Evolutionary conservation across 1,140 invertebrate genomes (phyloP).

Genomic region (Bombyx mori): DNA sequence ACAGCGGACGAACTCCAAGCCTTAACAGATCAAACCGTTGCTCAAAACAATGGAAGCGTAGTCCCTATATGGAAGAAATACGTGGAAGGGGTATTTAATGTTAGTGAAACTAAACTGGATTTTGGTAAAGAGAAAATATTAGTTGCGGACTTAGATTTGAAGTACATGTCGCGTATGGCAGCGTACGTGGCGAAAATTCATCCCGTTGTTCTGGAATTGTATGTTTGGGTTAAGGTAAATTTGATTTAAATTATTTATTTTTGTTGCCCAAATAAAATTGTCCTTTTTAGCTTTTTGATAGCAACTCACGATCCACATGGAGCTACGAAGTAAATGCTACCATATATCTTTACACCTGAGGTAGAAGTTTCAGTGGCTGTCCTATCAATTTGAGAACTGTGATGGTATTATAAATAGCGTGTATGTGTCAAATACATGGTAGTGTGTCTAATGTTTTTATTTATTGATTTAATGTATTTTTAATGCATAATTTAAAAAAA

Average conservation of each 20-base stretch:
- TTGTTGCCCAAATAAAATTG: no score
- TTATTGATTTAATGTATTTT: no score
- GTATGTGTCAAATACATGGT: no score
- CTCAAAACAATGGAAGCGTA: slow-evolving; percentile 62
- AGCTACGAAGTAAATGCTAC: no score
- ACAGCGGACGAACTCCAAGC: slow-evolving; percentile 74
- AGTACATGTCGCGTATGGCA: slow-evolving; percentile 74
- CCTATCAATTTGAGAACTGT: no score
- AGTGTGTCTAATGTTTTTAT: no score
- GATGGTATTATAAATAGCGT: no score
- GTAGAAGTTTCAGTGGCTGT: no score
- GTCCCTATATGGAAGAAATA: slow-evolving; percentile 75
- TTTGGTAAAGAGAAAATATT: slow-evolving; percentile 72
- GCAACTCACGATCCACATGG: no score
- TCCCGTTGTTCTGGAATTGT: slow-evolving; percentile 74
- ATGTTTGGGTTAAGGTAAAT: slow-evolving; percentile 77
- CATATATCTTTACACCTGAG: no score
- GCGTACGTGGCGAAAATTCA: slow-evolving; percentile 71
- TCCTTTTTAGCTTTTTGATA: no score
- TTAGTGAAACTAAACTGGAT: slow-evolving; percentile 68
- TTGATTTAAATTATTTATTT: neutral
- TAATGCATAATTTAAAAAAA: no score
- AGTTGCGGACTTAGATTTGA: slow-evolving; percentile 73
- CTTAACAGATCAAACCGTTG: slow-evolving; percentile 72
- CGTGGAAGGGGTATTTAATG: slow-evolving; percentile 74